phyloP scores from a whole-genome alignment of 2,888 invertebrate species.

The Aproaerema taeniolella region DNA sequence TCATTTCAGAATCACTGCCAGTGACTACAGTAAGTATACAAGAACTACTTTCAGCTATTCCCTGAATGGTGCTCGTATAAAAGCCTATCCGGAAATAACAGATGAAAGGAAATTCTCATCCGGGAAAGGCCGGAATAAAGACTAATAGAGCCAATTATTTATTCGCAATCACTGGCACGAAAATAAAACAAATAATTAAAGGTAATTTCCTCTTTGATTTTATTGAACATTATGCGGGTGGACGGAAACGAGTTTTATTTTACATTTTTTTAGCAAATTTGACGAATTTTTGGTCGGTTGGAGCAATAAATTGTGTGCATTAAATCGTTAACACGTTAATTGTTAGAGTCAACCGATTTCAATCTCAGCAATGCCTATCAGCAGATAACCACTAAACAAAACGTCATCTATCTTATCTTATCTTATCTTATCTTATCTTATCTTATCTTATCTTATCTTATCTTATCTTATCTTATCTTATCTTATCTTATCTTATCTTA shows the following conservation, averaged over 20 bases:
- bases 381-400: too few relatives aligned
- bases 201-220: slow-evolving; percentile 19
- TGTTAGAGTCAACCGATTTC: too few relatives aligned
- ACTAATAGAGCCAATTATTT: slow-evolving; percentile 31
- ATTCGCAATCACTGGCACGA: slow-evolving; percentile 25
- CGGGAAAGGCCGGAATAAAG: slow-evolving; percentile 17
- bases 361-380: too few relatives aligned
- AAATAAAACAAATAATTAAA: slow-evolving; percentile 22
- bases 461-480: too few relatives aligned
- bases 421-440: too few relatives aligned
- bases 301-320: not conserved
- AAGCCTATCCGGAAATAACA: slow-evolving; percentile 10
- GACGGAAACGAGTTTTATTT: not conserved
- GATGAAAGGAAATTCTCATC: slow-evolving; percentile 6
- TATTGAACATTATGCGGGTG: not conserved
- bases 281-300: not conserved
- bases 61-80: too few relatives aligned
- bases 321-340: not conserved
- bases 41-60: too few relatives aligned
- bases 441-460: too few relatives aligned
- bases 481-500: too few relatives aligned
- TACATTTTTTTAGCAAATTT: not conserved
- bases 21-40: too few relatives aligned
- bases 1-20: too few relatives aligned
- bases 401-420: not conserved